Percentiles rank a stretch among this genome's conserved stretches.
Evolutionary conservation across 2,797 vertebrate genomes (phyloP).

Genomic region (Silurus aristotelis): DNA sequence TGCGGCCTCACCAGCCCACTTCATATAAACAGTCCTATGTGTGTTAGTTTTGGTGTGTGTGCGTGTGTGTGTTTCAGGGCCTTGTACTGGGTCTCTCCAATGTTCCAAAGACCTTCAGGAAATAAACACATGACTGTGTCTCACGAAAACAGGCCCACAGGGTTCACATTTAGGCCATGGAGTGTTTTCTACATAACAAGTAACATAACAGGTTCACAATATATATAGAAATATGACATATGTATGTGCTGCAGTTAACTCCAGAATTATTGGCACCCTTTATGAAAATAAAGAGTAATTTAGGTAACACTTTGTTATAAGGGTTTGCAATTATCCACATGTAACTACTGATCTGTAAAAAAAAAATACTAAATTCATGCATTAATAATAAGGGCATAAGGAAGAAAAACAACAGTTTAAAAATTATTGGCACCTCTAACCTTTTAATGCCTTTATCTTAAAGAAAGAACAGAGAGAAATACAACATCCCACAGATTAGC

Average conservation of each 20-base stretch:
- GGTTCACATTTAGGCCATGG: background rate
- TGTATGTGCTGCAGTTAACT: background rate
- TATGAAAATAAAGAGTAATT: background rate
- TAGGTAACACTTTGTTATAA: background rate
- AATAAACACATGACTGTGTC: conserved; percentile 43
- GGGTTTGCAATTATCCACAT: too few relatives aligned
- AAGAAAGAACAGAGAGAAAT: background rate
- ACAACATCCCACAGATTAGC: background rate
- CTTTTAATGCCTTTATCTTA: too few relatives aligned
- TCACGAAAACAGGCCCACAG: conserved; percentile 38
- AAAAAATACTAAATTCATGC: background rate
- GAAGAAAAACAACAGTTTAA: background rate
- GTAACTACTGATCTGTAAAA: background rate
- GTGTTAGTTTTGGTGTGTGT: background rate
- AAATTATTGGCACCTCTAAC: background rate
- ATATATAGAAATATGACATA: background rate
- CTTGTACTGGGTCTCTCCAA: conserved; percentile 15
- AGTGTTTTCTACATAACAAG: background rate
- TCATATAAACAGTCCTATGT: conserved; percentile 37
- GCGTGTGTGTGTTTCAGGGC: conserved; percentile 15
- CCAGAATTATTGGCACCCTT: background rate
- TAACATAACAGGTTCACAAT: background rate
- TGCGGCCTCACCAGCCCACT: conserved; percentile 47
- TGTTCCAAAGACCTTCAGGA: conserved; percentile 49
- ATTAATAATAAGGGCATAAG: background rate